Evolutionary conservation across 2,113 vertebrate genomes (phyloP).

Genomic region (Gallinago media): DNA sequence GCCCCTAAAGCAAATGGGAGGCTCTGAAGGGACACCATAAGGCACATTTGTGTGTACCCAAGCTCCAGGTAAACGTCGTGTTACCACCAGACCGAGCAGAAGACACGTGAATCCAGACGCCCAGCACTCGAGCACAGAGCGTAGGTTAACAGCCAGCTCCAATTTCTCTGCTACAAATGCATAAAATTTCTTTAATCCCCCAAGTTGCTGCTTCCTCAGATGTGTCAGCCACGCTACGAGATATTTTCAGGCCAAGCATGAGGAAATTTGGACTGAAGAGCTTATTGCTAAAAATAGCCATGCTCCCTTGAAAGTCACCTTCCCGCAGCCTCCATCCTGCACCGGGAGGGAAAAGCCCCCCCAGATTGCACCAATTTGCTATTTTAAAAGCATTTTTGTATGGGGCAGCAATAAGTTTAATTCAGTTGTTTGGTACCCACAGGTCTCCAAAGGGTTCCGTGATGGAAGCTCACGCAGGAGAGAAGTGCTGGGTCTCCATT

Average conservation of each 20-base stretch:
- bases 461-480: not conserved
- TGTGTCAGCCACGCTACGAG: not conserved
- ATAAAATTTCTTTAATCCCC: not conserved
- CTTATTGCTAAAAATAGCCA: not conserved
- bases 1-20: not conserved
- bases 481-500: accelerated
- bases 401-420: not conserved
- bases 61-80: not conserved
- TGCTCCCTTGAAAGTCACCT: not conserved
- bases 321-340: not conserved
- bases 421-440: not conserved
- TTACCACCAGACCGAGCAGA: not conserved
- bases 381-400: not conserved
- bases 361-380: not conserved
- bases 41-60: not conserved
- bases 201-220: not conserved
- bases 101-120: not conserved
- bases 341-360: not conserved
- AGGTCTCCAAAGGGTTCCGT: not conserved
- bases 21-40: not conserved
- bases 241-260: not conserved
- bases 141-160: not conserved
- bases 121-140: accelerated
- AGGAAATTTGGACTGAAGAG: not conserved
- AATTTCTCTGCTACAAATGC: not conserved